Evolutionary conservation across 92 coral and sea anemone genomes (phyloP), one percentile per base, ranked within the genome.

Genomic region (Palythoa grandis): DNA sequence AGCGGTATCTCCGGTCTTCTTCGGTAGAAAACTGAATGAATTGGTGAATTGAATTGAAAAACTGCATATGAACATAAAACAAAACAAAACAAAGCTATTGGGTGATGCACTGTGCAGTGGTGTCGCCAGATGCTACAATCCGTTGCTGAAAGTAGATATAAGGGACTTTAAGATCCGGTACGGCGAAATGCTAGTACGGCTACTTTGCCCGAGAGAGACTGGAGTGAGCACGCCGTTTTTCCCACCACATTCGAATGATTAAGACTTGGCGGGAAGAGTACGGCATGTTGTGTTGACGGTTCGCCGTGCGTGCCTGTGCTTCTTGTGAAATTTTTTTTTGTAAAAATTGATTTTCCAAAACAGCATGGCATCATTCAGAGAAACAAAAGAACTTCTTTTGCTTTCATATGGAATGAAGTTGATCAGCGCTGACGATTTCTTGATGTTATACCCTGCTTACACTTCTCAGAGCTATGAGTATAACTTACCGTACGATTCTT

Each of bases 401-500:
- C 77, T 72, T 35, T 72, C 77, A 15, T 72, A 72, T 43, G 77
- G 13, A 17, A 40, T 40, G 77, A 43, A 72, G 8, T 12, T 40
- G 23, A 43, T 72, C 23, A 43, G 56, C 25, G 77, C 54, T 48
- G 77, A 72, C 12, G 35, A 47, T 40, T 72, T 72, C 56, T 72
- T 72, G 17, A 14, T 72, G 56, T 17, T 72, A 10, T 72, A 72
- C 47, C 13, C 25, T 29, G 23, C 1, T 40, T 16, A 40, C 56
- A 40, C 2, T n/a, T 72, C 53, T 15, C 56, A 43, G 29, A 72
- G 40, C 35, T 72, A 15, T 8, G 77, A 72, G 35, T 29, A n/a
- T n/a, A n/a, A n/a, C n/a, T 29, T 29, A 29, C 74, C 74, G 35
- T 70, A 70, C 17, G 35, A 37, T 70, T 70, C 50, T 20, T 70